Percentiles rank a stretch among this genome's conserved stretches.
Conservation (phyloP, 2,797 vertebrate species). For the Agapornis canus region DNA sequence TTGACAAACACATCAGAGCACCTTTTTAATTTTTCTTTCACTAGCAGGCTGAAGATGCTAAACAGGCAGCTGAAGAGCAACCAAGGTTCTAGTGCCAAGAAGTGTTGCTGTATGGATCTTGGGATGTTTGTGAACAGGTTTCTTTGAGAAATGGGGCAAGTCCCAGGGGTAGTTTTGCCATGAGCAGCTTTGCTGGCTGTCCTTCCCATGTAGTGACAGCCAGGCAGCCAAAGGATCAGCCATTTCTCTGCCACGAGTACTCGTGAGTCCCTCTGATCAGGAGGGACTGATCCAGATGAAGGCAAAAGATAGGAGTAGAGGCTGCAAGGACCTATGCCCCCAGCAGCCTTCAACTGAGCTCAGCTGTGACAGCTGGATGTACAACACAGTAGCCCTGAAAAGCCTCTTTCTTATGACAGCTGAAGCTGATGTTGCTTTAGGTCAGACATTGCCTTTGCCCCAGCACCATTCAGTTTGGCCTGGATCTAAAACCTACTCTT, state of each 20-base stretch:
- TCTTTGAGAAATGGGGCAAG: neutral
- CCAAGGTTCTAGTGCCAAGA: neutral
- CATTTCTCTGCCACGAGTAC: fast-evolving
- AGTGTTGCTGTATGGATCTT: neutral
- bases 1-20: neutral
- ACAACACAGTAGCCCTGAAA: neutral
- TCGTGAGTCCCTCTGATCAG: neutral
- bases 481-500: neutral
- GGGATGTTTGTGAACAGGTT: neutral
- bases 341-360: neutral
- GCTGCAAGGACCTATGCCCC: neutral
- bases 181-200: neutral
- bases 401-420: neutral
- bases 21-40: neutral
- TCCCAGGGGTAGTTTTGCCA: neutral
- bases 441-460: neutral
- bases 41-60: neutral
- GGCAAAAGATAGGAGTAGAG: neutral
- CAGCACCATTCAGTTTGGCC: neutral
- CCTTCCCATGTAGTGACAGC: fast-evolving
- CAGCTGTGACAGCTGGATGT: neutral
- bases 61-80: neutral
- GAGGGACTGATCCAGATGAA: neutral
- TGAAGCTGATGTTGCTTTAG: neutral
- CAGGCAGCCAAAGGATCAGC: neutral